Conservation (phyloP, 2,113 vertebrate genomes). For the Peromyscus leucopus region DNA sequence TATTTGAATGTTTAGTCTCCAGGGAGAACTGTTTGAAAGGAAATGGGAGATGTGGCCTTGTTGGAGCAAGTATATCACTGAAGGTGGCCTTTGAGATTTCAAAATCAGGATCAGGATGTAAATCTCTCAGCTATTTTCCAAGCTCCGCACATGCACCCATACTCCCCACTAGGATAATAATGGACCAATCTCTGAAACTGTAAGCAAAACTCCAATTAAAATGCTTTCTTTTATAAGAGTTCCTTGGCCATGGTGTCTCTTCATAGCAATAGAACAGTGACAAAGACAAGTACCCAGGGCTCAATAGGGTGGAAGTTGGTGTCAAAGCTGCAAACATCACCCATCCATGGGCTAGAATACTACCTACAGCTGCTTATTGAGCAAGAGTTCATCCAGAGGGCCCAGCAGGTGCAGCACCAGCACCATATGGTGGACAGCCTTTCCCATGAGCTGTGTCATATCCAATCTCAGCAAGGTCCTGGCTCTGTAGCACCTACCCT, state of each 20-base stretch:
- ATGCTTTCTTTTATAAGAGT: too few species aligned
- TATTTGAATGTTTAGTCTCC: too few species aligned
- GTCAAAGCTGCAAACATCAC: conserved; percentile 91
- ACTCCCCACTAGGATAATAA: background rate
- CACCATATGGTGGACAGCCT: conserved; percentile 95
- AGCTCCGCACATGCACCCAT: too few species aligned
- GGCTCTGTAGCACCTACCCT: conserved; percentile 86
- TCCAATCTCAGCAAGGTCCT: conserved; percentile 93
- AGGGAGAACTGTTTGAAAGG: too few species aligned
- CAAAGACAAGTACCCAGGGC: conserved; percentile 82
- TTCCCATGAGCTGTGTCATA: conserved; percentile 92
- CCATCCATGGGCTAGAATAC: conserved; percentile 95
- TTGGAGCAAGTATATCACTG: too few species aligned
- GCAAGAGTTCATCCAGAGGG: conserved; percentile 97
- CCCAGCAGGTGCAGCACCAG: conserved; percentile 96
- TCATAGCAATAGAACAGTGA: conserved; percentile 80
- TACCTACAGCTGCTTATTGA: conserved; percentile 97
- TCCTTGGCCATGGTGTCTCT: conserved; percentile 85
- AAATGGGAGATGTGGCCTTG: too few species aligned
- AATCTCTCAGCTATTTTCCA: background rate
- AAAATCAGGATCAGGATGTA: background rate
- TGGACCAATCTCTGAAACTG: background rate
- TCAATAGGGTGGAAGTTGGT: conserved; percentile 66
- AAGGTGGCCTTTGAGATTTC: too few species aligned
- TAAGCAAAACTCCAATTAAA: background rate